Percentiles rank a stretch among this genome's conserved stretches.
Conservation (phyloP, 2,797 vertebrate genomes). For the Enteromius argenteus region DNA sequence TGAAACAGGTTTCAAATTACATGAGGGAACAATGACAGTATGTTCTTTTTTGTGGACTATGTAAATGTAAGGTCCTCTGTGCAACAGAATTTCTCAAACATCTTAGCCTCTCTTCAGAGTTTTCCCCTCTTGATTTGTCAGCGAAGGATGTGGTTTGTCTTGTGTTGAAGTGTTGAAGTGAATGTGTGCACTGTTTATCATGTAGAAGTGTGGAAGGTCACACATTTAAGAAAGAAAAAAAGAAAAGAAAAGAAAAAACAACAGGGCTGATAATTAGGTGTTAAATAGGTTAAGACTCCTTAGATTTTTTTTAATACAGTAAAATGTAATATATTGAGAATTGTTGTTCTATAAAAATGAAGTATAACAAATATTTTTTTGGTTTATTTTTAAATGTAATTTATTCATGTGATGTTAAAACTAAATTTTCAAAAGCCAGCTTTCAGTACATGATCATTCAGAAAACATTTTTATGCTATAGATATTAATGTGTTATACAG, state of each 20-base stretch:
- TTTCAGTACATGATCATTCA: neutral
- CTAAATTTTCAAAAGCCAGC: neutral
- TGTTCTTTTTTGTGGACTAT: neutral
- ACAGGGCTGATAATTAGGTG: neutral
- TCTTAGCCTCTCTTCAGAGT: neutral
- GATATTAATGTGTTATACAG: too few species aligned
- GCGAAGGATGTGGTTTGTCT: slow-evolving; percentile 6
- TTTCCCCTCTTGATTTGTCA: neutral
- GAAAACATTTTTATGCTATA: neutral
- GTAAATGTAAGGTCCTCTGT: neutral
- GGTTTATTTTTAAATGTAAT: neutral
- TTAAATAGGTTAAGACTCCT: neutral
- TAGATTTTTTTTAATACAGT: neutral
- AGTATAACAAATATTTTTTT: neutral
- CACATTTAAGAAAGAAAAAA: neutral
- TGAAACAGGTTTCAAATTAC: neutral
- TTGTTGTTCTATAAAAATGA: neutral
- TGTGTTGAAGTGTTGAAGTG: slow-evolving; percentile 12
- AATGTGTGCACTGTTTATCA: neutral
- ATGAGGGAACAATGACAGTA: neutral
- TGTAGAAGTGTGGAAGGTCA: neutral
- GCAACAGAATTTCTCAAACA: neutral
- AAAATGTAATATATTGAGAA: neutral
- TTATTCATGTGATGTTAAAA: neutral
- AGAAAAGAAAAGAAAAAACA: neutral